phyloP scores from a whole-genome alignment of 1,140 invertebrate genomes.

The Littorina saxatilis region DNA sequence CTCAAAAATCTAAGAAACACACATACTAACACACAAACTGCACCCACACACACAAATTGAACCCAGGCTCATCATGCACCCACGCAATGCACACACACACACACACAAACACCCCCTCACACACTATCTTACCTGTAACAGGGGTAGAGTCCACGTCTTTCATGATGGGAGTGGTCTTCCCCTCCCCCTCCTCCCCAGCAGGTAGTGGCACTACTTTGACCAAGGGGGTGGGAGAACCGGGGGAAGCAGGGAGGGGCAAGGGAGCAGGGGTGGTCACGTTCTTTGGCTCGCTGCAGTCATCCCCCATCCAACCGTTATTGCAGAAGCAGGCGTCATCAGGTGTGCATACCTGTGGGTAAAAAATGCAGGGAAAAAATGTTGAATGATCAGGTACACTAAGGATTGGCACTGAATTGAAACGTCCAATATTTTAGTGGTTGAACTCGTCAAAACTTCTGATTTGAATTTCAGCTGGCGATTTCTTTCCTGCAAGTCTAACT shows the following conservation, averaged over 20 bases:
- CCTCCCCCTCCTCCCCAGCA: not conserved
- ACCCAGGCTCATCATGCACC: not conserved
- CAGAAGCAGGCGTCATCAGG: slow-evolving; percentile 95
- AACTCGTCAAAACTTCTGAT: too few species aligned
- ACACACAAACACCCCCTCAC: too few species aligned
- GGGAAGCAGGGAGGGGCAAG: slow-evolving; percentile 3
- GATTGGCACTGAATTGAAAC: too few species aligned
- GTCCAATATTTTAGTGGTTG: too few species aligned
- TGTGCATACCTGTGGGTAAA: slow-evolving; percentile 87
- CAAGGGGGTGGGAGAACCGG: slow-evolving; percentile 3
- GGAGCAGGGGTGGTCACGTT: slow-evolving; percentile 66
- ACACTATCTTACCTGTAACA: slow-evolving; percentile 18
- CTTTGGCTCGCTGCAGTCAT: slow-evolving; percentile 87
- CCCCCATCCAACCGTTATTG: slow-evolving; percentile 89
- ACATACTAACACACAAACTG: not conserved
- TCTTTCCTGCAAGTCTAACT: too few species aligned
- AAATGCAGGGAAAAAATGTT: not conserved
- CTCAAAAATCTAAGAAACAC: too few species aligned
- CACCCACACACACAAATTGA: not conserved
- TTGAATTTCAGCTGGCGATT: too few species aligned
- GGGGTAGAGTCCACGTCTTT: slow-evolving; percentile 33
- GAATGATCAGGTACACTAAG: too few species aligned
- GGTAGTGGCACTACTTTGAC: slow-evolving; percentile 27
- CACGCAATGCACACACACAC: slow-evolving; percentile 9
- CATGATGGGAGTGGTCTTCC: slow-evolving; percentile 11